Percentiles rank a stretch among this genome's conserved stretches.
Conservation (phyloP, 1,140 invertebrate genomes). For the Trichoplusia ni region DNA sequence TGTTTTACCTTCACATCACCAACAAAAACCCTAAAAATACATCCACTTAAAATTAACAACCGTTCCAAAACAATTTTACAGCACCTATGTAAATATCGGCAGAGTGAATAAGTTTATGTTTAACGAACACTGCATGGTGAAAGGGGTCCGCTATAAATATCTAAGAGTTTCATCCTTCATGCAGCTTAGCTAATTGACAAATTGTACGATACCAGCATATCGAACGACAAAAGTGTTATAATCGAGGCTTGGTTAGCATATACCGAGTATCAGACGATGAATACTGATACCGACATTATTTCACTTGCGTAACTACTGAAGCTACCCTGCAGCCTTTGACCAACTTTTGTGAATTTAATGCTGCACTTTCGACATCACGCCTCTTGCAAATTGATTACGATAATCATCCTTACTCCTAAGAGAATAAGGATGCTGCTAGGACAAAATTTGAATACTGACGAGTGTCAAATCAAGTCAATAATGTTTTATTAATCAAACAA, state of each 20-base stretch:
- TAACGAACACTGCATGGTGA: not conserved
- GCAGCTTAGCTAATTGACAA: slow-evolving; percentile 42
- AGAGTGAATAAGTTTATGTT: slow-evolving; percentile 4
- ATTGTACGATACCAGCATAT: slow-evolving; percentile 50
- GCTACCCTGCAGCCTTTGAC: not conserved
- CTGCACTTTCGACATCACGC: too few relatives aligned
- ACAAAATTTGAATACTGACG: too few relatives aligned
- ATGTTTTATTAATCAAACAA: too few relatives aligned
- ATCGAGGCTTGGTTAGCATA: slow-evolving; percentile 29
- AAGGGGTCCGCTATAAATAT: slow-evolving; percentile 17
- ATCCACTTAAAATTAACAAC: not conserved
- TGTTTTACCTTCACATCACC: too few relatives aligned
- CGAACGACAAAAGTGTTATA: slow-evolving; percentile 38
- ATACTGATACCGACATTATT: slow-evolving; percentile 16
- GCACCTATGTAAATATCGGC: slow-evolving; percentile 21
- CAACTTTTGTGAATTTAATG: not conserved
- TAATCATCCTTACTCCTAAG: too few relatives aligned
- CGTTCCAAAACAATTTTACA: not conserved
- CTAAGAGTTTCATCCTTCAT: slow-evolving; percentile 7
- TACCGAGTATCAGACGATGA: not conserved
- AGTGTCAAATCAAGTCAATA: too few relatives aligned
- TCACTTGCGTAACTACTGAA: not conserved
- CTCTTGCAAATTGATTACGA: not conserved
- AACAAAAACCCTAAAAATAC: slow-evolving; percentile 5
- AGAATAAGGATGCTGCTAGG: too few relatives aligned